phyloP scores from a whole-genome alignment of 2,113 vertebrate species.

The Oryzias woworae region DNA sequence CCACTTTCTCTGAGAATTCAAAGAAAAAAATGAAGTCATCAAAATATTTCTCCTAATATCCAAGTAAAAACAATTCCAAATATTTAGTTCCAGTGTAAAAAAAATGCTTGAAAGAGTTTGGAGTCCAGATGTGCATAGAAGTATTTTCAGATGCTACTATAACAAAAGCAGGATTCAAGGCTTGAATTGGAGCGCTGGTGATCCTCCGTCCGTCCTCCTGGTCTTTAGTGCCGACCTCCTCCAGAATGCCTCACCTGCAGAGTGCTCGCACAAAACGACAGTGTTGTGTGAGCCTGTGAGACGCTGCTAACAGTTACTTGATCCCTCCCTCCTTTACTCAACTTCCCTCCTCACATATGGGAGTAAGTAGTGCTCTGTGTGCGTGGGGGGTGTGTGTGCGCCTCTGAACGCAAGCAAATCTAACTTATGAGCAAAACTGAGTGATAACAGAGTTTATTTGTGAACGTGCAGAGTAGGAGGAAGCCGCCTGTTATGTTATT shows the following conservation, averaged over 20 bases:
- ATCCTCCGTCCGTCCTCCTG: constrained; percentile 27
- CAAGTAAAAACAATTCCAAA: constrained; percentile 18
- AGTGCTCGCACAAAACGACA: constrained; percentile 57
- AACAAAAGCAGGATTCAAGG: constrained; percentile 36
- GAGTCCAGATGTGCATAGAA: constrained; percentile 40
- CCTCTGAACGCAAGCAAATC: constrained; percentile 32
- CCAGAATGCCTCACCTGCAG: constrained; percentile 52
- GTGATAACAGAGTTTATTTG: constrained; percentile 56
- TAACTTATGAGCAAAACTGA: constrained; percentile 42
- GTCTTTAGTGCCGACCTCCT: constrained; percentile 8
- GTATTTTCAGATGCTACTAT: constrained; percentile 38
- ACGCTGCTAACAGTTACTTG: constrained; percentile 55
- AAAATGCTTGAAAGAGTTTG: constrained; percentile 20
- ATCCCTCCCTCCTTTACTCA: constrained; percentile 66
- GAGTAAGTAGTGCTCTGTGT: constrained; percentile 56
- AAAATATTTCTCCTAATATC: constrained; percentile 21
- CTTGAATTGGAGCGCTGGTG: constrained; percentile 41
- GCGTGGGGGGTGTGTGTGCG: constrained; percentile 38
- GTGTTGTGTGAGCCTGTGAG: constrained; percentile 39
- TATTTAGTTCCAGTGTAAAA: constrained; percentile 23
- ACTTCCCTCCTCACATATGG: constrained; percentile 67
- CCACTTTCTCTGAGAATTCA: constrained; percentile 31
- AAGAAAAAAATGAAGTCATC: neutral
- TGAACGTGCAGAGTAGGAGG: constrained; percentile 39
- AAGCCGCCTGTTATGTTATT: constrained; percentile 20